Conservation (phyloP, 1,140 invertebrate species). For the Mylabris phalerata region DNA sequence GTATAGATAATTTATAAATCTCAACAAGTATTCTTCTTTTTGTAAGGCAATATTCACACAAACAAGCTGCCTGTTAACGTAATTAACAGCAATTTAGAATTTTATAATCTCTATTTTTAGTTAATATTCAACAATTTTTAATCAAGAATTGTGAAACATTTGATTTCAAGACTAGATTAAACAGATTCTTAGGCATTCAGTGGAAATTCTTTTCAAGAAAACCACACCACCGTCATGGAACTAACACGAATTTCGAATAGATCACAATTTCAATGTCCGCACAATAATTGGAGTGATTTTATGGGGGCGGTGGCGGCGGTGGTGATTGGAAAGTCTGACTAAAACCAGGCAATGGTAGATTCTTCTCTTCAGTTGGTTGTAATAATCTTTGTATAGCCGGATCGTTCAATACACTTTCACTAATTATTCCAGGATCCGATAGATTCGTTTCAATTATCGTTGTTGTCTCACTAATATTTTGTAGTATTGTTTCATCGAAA, state of each 20-base stretch:
- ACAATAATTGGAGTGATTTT: too few relatives aligned
- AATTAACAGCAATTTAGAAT: too few relatives aligned
- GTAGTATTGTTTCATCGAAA: slow-evolving; percentile 9
- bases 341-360: slow-evolving; percentile 37
- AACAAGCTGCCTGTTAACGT: slow-evolving; percentile 4
- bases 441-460: slow-evolving; percentile 14
- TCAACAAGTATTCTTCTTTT: slow-evolving; percentile 5
- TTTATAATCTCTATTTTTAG: too few relatives aligned
- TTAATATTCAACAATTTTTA: too few relatives aligned
- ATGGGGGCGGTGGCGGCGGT: slow-evolving; percentile 15
- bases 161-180: slow-evolving; percentile 6
- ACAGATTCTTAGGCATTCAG: too few relatives aligned
- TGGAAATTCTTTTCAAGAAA: too few relatives aligned
- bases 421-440: slow-evolving; percentile 14
- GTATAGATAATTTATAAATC: slow-evolving; percentile 11
- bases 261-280: too few relatives aligned
- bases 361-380: slow-evolving; percentile 29
- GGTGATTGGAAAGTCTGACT: slow-evolving; percentile 39
- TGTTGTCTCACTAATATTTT: slow-evolving; percentile 19
- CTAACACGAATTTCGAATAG: too few relatives aligned
- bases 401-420: slow-evolving; percentile 20
- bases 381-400: slow-evolving; percentile 25
- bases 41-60: slow-evolving; percentile 11
- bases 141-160: not conserved
- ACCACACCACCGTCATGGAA: too few relatives aligned